Percentiles rank a stretch among this genome's conserved stretches.
phyloP scores from a whole-genome alignment of 2,797 vertebrate species.

The Tarsius wallacei region DNA sequence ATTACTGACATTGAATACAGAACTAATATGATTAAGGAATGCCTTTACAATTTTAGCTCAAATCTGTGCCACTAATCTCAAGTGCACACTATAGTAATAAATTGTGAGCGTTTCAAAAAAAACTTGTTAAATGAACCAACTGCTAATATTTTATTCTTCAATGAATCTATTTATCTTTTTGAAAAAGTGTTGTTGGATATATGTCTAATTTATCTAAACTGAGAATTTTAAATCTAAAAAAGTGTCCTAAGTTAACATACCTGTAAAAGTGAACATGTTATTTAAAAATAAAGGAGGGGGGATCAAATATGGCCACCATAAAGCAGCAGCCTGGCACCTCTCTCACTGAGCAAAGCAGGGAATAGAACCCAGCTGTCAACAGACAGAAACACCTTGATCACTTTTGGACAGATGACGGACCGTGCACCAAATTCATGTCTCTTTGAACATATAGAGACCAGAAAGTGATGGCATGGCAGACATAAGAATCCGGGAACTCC shows the following conservation, averaged over 20 bases:
- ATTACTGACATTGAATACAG: slow-evolving; percentile 50
- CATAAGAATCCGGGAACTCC: too few relatives aligned
- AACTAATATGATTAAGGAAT: slow-evolving; percentile 40
- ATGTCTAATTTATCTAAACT: slow-evolving; percentile 39
- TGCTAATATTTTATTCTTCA: slow-evolving; percentile 64
- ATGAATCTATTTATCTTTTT: slow-evolving; percentile 30
- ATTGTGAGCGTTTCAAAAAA: slow-evolving; percentile 47
- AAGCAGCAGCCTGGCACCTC: too few relatives aligned
- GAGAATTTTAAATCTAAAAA: slow-evolving; percentile 57
- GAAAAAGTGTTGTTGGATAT: background rate
- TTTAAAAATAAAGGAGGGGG: background rate
- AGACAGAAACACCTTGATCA: too few relatives aligned
- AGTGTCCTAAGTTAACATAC: background rate
- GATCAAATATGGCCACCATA: too few relatives aligned
- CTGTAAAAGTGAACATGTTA: slow-evolving; percentile 42
- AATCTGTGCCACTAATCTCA: background rate
- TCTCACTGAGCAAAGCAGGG: too few relatives aligned
- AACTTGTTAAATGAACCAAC: slow-evolving; percentile 51
- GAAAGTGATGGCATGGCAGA: too few relatives aligned
- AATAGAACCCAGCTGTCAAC: too few relatives aligned
- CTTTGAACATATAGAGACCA: too few relatives aligned
- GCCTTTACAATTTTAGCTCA: slow-evolving; percentile 64
- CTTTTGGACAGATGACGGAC: too few relatives aligned
- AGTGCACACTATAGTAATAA: slow-evolving; percentile 56
- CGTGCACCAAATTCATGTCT: too few relatives aligned